Base-by-base conservation (phyloP, 2,797 vertebrate genomes). In the Perodicticus potto region DNA sequence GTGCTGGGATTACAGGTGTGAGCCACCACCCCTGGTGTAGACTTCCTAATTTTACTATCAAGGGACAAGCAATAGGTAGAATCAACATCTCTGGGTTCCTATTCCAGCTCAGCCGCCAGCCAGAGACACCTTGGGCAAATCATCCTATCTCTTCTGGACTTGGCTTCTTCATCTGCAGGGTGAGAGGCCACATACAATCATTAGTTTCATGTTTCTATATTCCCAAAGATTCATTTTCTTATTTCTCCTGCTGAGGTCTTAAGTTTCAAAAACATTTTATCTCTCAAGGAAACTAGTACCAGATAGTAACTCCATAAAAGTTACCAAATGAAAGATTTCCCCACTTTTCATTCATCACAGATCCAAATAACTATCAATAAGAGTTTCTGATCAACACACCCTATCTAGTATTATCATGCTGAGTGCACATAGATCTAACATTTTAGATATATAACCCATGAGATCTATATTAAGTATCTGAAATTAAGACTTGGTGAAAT, bases 201-300 rank as follows among this genome's bases (percentile, higher is more conserved):
- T 9, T 57, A 55, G 16, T 23, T 55, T 23, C 17, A 16, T 7
- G 43, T 17, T 40, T 82, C 70, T 93, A 87, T n/a, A 65, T 12
- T 84, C 16, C 27, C 25, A 29, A 22, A 16, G 22, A 73, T 40
- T 69, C 7, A 53, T 63, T 65, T 84, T 87, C 37, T 87, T 77
- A 49, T 78, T 92, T 92, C 25, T 74, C 23, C 67, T 70, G 43
- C 12, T 87, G 29, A 84, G 12, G 59, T 14, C 43, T 93, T 87
- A 84, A 29, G 4, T 96, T 89, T 91, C 80, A 67, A 93, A 81
- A 57, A 49, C 20, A 82, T 84, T 88, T 85, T 91, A n/a, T 84
- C 40, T 57, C 65, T 61, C 84, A 94, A 96, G 53, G 37, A 94
- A 57, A 85, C 73, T 59, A 92, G 45, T 57, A 74, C 5, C 40